Evolutionary conservation across 2,888 invertebrate species (phyloP).

Genomic region (Heliconius hortense): DNA sequence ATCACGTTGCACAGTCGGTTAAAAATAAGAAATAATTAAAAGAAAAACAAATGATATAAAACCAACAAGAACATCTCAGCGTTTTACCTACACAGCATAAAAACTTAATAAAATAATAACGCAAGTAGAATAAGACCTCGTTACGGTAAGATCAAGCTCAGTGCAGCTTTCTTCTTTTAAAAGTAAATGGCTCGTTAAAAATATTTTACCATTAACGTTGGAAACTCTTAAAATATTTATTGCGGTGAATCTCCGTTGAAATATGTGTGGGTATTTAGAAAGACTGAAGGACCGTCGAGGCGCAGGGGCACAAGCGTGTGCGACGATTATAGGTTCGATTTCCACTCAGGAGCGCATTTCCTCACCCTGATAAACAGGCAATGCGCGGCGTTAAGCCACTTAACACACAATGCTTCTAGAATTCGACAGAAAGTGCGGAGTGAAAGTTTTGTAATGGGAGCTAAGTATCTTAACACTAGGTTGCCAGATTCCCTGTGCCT

Average conservation of each 20-base stretch:
- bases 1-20: background rate
- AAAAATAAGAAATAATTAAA: background rate
- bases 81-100: background rate
- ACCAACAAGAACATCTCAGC: background rate
- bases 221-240: conserved; percentile 16
- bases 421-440: too few relatives aligned
- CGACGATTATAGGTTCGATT: too few relatives aligned
- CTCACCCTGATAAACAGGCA: too few relatives aligned
- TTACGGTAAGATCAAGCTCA: conserved; percentile 15
- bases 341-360: too few relatives aligned
- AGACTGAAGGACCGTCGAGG: background rate
- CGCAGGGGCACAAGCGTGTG: too few relatives aligned
- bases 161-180: conserved; percentile 2
- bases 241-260: background rate
- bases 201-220: conserved; percentile 7
- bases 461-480: too few relatives aligned
- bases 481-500: too few relatives aligned
- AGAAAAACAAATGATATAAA: background rate
- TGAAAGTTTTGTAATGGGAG: too few relatives aligned
- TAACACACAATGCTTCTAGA: too few relatives aligned
- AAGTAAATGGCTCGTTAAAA: conserved; percentile 26
- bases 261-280: background rate
- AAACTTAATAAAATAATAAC: conserved; percentile 15
- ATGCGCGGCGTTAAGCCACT: too few relatives aligned
- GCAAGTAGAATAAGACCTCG: conserved; percentile 10